Evolutionary conservation across 2,113 vertebrate species (phyloP).

Genomic region (Mohoua ochrocephala): DNA sequence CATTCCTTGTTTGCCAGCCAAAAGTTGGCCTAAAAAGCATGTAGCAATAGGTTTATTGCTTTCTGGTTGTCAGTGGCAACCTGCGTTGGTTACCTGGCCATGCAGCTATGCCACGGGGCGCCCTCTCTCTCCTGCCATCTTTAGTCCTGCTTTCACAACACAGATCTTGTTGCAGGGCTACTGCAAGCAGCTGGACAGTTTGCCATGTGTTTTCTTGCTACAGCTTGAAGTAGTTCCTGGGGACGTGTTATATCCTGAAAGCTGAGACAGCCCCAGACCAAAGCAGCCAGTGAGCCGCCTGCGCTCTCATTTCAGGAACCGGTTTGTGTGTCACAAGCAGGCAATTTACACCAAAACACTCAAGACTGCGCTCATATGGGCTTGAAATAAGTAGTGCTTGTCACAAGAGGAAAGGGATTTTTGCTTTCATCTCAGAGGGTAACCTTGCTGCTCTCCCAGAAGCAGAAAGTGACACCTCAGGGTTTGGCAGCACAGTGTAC

Average conservation of each 20-base stretch:
- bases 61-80: background rate
- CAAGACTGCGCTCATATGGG: background rate
- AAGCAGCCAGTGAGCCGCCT: background rate
- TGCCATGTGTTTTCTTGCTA: background rate
- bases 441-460: background rate
- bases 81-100: background rate
- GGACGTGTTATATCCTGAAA: constrained; percentile 22
- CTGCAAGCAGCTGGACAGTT: background rate
- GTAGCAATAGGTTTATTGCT: background rate
- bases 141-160: background rate
- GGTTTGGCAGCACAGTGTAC: background rate
- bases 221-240: constrained; percentile 16
- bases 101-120: background rate
- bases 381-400: background rate
- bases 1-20: background rate
- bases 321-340: background rate
- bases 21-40: background rate
- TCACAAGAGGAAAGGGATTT: background rate
- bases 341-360: background rate
- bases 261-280: background rate
- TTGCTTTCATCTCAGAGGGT: background rate
- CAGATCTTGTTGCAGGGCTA: background rate
- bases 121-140: background rate
- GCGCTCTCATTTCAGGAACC: background rate
- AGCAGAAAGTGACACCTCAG: background rate